phyloP scores from a whole-genome alignment of 2,113 vertebrate species.

The Misgurnus mizolepis region DNA sequence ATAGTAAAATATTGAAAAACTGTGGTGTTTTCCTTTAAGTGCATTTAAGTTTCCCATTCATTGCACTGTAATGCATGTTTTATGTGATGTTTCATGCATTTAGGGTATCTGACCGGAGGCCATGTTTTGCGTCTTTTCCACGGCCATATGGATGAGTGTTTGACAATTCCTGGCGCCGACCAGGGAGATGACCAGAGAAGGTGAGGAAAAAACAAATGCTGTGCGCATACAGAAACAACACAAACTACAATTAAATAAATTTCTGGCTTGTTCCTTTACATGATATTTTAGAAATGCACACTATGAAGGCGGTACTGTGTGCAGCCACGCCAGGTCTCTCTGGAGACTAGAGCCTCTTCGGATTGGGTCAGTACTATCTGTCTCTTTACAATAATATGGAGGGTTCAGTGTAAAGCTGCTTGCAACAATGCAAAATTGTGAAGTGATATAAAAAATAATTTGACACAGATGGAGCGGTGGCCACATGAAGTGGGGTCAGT shows the following conservation, averaged over 20 bases:
- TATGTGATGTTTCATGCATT: not conserved
- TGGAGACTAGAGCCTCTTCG: conserved; percentile 90
- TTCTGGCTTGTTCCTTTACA: not conserved
- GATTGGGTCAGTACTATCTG: conserved; percentile 75
- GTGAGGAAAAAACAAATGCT: conserved; percentile 62
- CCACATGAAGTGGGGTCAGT: conserved; percentile 91
- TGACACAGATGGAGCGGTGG: conserved; percentile 84
- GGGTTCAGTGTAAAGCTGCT: no score
- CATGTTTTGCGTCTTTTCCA: conserved; percentile 90
- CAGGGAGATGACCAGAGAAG: conserved; percentile 88
- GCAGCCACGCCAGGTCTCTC: conserved; percentile 88
- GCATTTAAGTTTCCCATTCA: not conserved
- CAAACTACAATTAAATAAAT: not conserved
- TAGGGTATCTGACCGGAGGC: conserved; percentile 87
- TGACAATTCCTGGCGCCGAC: conserved; percentile 82
- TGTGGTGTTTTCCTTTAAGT: not conserved
- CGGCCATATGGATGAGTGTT: conserved; percentile 92
- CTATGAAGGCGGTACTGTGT: conserved; percentile 88
- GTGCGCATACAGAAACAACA: not conserved
- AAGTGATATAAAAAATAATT: no score
- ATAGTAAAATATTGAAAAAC: no score
- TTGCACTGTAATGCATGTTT: not conserved
- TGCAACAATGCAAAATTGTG: no score
- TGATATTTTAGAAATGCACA: conserved; percentile 78
- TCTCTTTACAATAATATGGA: not conserved